Base-by-base conservation (phyloP, 2,888 invertebrate species). In the Rhagium mordax region DNA sequence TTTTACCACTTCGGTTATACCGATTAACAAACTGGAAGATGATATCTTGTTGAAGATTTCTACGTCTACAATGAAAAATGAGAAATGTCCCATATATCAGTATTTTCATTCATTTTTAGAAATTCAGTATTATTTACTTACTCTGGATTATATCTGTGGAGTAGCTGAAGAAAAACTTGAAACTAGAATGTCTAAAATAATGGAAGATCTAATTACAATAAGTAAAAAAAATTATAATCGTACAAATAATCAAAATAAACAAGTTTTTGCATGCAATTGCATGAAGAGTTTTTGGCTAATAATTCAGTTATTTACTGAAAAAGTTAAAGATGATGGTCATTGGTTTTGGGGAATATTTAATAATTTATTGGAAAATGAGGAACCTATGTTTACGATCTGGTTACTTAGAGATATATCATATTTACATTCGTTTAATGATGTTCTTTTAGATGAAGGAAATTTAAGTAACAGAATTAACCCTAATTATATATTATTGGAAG, bases 341-440 rank as follows among this genome's bases (percentile, higher is more conserved):
- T 59, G 61, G 55, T 87, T 87, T 78, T 87, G 86, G 87, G 77
- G 75, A n/a, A 74, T 81, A 13, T 85, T 86, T 72, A 87, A 86
- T 71, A 72, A 78, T 15, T 70, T 78, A 6, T 65, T 86, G 20
- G 75, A 79, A 49, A 78, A 81, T 53, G 78, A 82, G 53, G 81
- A 83, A 62, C 78, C 83, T 27, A 70, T 82, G 64, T 85, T 85
- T 76, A 60, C 76, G 21, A 70, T 87, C 3, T 82, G 82, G 81
- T 62, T 86, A 3, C 70, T 87, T 57, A 79, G 81, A 65, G 79
- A 85, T 70, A 48, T 86, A 24, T 76, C 85, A n/a, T 27, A 57
- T 16, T 69, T 85, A 48, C 82, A 83, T 41, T 65, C 67, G 27
- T 76, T 78, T 27, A 78, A 81, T 70, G 41, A 20, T n/a, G 68